Conservation (phyloP, 2,797 vertebrate genomes). For the Trachurus trachurus region DNA sequence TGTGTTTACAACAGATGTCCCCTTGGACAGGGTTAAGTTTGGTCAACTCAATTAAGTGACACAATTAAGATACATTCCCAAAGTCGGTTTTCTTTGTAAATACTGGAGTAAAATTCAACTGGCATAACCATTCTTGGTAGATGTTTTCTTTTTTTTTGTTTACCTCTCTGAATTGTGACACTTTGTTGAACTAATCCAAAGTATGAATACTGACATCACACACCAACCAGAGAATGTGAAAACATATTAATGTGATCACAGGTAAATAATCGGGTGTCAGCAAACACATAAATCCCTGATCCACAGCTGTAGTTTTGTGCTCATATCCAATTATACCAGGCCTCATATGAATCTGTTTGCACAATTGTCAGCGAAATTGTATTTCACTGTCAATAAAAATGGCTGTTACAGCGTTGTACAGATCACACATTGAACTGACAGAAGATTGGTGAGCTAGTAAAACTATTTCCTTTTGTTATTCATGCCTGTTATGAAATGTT, state of each 20-base stretch:
- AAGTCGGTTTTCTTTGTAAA: not conserved
- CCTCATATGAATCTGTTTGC: not conserved
- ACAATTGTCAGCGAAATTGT: not conserved
- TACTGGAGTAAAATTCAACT: not conserved
- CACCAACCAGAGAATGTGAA: not conserved
- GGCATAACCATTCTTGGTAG: not conserved
- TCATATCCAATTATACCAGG: not conserved
- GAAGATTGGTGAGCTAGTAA: not conserved
- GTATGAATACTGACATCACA: not conserved
- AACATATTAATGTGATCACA: not conserved
- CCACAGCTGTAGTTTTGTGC: not conserved
- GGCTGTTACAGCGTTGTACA: not conserved
- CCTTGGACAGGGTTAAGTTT: not conserved
- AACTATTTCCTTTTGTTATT: not conserved
- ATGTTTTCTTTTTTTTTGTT: not conserved
- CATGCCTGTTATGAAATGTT: not conserved
- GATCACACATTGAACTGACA: not conserved
- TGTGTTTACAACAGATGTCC: slow-evolving; percentile 8
- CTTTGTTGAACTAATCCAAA: too few relatives aligned
- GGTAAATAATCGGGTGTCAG: not conserved
- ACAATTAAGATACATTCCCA: too few relatives aligned
- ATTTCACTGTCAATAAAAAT: not conserved
- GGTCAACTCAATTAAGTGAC: not conserved
- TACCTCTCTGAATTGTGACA: not conserved
- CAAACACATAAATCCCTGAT: not conserved